Evolutionary conservation across 1,140 invertebrate species (phyloP).

Genomic region (Tetranychus cinnabarinus): DNA sequence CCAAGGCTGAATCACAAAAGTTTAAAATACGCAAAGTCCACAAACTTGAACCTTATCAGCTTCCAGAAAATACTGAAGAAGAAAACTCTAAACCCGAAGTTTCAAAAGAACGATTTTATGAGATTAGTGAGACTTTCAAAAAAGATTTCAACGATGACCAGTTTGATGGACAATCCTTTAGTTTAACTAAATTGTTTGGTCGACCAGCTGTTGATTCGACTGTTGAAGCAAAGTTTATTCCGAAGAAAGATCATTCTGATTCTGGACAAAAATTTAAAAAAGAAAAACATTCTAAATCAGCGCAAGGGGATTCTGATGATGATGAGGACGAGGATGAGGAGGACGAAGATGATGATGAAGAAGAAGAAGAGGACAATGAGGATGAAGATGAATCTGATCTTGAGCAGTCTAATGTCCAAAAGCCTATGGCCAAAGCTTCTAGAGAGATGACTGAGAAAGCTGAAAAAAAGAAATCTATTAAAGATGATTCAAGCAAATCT

Average conservation of each 20-base stretch:
- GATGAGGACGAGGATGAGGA: background rate
- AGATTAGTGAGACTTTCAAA: background rate
- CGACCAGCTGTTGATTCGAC: background rate
- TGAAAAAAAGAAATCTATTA: too few relatives aligned
- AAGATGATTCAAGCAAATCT: too few relatives aligned
- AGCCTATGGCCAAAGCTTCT: too few relatives aligned
- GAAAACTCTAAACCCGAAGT: background rate
- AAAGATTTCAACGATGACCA: background rate
- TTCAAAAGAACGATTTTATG: background rate
- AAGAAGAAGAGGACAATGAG: background rate
- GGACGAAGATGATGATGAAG: background rate
- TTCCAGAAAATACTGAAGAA: background rate
- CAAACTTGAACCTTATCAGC: background rate
- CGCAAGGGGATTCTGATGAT: background rate
- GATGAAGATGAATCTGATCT: background rate
- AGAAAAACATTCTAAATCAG: too few relatives aligned
- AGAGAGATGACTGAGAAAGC: too few relatives aligned
- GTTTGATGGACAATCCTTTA: background rate
- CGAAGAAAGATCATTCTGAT: too few relatives aligned
- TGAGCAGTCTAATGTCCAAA: background rate
- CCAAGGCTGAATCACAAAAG: background rate
- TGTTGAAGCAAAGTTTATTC: too few relatives aligned
- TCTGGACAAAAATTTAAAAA: too few relatives aligned
- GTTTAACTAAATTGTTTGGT: background rate
- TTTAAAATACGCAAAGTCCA: background rate